Base-by-base conservation (phyloP, 23 tunicate species). In the Phallusia fumigata region DNA sequence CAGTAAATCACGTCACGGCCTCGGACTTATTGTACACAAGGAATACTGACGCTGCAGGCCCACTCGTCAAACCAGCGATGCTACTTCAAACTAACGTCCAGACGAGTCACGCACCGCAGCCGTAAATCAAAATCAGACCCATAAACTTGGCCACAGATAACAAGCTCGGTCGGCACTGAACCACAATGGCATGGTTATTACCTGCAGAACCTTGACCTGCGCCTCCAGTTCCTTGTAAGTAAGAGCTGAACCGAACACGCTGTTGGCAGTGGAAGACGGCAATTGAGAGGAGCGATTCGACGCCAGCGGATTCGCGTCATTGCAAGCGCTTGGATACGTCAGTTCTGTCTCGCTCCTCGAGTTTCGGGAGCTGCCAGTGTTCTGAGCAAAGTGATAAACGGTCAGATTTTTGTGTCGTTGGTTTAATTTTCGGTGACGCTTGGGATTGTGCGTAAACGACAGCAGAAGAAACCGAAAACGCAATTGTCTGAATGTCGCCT, bases 191-290 rank as follows among this genome's bases (percentile, higher is more conserved):
- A 5, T 2, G 11, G 32, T 6, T 65, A 65, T 53, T 77, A 89
- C 94, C 95, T 90, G 82, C 53, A 90, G 65, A 12, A 76, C 77
- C 24, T 50, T 76, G n/a, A 84, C 76, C 32, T 85, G 85, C 65
- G 85, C 89, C 75, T 90, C 89, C 85, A 90, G 51, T 50, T 90
- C 95, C 33, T 76, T 85, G 79, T 85, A 85, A 11, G 95, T 65
- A 26, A 83, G 65, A 31, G 84, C 84, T 32, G 84, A 80, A 26
- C 78, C 86, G 52, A 80, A 40, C 22, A 80, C 82, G n/a, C 65
- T 74, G 33, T 75, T 79, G 21, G 93, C 36, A 33, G 73, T 79
- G 0, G 82, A 36, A 31, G 92, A 79, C 11, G 73, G 64, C 22
- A 77, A 0, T 18, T 88, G 75, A 36, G 86, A 82, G 73, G 86